Evolutionary conservation across 1,140 invertebrate species (phyloP), one percentile per base, ranked within the genome.

Genomic region (Eumeta japonica): DNA sequence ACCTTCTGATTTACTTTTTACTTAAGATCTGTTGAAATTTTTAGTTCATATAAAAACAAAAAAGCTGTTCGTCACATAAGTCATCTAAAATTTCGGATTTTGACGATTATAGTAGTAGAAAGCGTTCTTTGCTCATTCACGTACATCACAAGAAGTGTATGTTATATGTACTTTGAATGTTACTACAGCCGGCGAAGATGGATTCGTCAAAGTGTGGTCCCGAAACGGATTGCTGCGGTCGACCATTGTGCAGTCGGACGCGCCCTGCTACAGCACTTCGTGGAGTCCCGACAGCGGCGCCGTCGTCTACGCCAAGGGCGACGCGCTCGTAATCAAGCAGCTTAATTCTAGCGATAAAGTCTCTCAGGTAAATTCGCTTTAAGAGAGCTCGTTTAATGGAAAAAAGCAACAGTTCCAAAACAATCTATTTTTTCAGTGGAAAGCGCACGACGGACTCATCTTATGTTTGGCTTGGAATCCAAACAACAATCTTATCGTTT

Each of bases 191-290:
- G 94, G 95, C 1, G 95, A 99, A 79, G 97, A 99, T 80, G 97
- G 96, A 10, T 82, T 84, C 20, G 83, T 98, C 0, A 97, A 98
- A 76, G 87, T 98, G 39, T 99, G 96, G 95, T 98, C 96, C 2
- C 76, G 92, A 16, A 94, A 87, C 64, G 95, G 95, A 31, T 94
- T 99, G 85, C 75, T 98, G 3, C 81, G 96, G 15, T 95, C 93
- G 10, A 92, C 91, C 3, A 76, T 97, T 1, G 84, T 92, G 14
- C 87, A 93, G 59, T 87, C 86, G 35, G 85, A 82, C 54, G 82
- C 82, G 46, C 80, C 86, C 2, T 84, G 97, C 17, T 91, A 96
- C 55, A 83, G 83, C 24, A 83, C 90, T 5, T 81, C 84, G 37
- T 98, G 95, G 95, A 88, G 89, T 32, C 87, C 91, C 3, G 89